Evolutionary conservation across 2,888 invertebrate genomes (phyloP).

Genomic region (Koerneria pararmatus): DNA sequence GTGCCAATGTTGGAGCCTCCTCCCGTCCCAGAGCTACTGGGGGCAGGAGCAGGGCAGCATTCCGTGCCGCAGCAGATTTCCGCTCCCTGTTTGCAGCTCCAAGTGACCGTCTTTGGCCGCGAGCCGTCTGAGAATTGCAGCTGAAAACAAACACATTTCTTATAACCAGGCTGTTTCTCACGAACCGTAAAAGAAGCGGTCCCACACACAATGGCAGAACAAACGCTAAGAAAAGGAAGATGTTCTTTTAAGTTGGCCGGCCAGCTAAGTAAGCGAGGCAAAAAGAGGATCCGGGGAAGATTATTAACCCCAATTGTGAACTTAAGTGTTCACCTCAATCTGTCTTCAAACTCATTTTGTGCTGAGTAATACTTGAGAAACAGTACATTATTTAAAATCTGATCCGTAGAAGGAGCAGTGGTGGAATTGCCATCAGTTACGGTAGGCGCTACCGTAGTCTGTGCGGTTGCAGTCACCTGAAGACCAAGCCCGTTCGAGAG

Average conservation of each 20-base stretch:
- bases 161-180: too few relatives aligned
- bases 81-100: conserved; percentile 39
- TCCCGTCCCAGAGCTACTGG: background rate
- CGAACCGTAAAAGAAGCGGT: too few relatives aligned
- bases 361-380: too few relatives aligned
- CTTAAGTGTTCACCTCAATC: too few relatives aligned
- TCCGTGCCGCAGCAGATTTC: conserved; percentile 48
- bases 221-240: conserved; percentile 8
- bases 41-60: conserved; percentile 45
- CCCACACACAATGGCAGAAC: background rate
- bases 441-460: conserved; percentile 31
- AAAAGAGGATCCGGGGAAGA: too few relatives aligned
- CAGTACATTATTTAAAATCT: conserved; percentile 34
- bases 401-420: conserved; percentile 36
- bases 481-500: background rate
- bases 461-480: conserved; percentile 22
- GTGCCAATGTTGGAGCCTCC: conserved; percentile 2
- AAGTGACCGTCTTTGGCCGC: conserved; percentile 48
- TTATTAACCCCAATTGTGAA: too few relatives aligned
- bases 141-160: conserved; percentile 38
- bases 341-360: too few relatives aligned
- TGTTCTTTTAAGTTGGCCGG: background rate
- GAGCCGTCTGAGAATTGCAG: conserved; percentile 51
- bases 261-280: background rate
- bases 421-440: conserved; percentile 26